phyloP scores from a whole-genome alignment of 64 coral and sea anemone genomes.

The Montipora foliosa region DNA sequence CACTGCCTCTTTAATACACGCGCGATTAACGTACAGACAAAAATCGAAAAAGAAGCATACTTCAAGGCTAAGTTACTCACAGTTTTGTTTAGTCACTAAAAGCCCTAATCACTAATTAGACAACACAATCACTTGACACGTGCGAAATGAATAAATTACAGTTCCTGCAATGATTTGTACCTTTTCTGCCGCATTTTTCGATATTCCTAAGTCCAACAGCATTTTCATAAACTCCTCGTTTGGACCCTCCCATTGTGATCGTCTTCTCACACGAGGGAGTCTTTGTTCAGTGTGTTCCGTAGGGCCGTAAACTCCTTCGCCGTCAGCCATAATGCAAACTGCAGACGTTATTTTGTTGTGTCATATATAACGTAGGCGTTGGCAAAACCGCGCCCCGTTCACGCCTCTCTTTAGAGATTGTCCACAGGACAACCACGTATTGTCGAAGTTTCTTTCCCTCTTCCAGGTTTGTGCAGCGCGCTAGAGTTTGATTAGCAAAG shows the following conservation, averaged over 20 bases:
- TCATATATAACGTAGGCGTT: neutral
- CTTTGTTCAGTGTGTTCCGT: neutral
- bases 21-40: too few relatives aligned
- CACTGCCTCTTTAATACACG: too few relatives aligned
- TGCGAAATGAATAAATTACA: neutral
- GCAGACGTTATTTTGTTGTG: neutral
- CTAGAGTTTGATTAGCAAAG: too few relatives aligned
- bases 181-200: slow-evolving; percentile 73
- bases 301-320: neutral
- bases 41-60: too few relatives aligned
- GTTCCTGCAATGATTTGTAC: neutral
- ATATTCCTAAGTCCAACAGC: slow-evolving; percentile 67
- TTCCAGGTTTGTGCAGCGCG: too few relatives aligned
- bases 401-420: too few relatives aligned
- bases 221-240: slow-evolving; percentile 64
- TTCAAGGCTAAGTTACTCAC: too few relatives aligned
- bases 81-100: neutral
- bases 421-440: too few relatives aligned
- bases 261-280: neutral
- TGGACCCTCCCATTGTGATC: slow-evolving; percentile 65
- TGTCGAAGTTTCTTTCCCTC: too few relatives aligned
- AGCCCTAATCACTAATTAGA: too few relatives aligned
- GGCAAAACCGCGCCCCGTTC: neutral
- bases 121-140: neutral
- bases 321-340: slow-evolving; percentile 6